Percentiles rank a stretch among this genome's conserved stretches.
These are phyloP conservation scores for Galaxias olidus DNA, from an alignment of 2,797 vertebrate species.

Conservation along the genomic window DNA sequence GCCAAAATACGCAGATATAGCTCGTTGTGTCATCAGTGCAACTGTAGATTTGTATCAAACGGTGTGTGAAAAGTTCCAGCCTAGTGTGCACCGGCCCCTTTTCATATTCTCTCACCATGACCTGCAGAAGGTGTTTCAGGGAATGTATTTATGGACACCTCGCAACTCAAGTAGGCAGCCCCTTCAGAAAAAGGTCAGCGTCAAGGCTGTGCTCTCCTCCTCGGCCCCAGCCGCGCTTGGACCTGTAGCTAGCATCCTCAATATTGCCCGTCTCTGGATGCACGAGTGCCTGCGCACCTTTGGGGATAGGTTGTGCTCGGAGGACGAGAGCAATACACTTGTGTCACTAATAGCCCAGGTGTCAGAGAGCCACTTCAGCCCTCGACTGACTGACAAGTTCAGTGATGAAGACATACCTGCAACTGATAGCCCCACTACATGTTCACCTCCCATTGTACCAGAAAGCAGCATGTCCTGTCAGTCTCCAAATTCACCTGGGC, in stretches of 20 bases:
- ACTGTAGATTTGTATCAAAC: conserved; percentile 72
- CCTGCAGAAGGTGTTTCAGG: conserved; percentile 78
- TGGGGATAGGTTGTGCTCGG: conserved; percentile 73
- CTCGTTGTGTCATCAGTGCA: conserved; percentile 73
- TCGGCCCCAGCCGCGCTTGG: conserved; percentile 23
- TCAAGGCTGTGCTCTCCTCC: conserved; percentile 1
- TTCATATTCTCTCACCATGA: conserved; percentile 79
- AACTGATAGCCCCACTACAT: not conserved
- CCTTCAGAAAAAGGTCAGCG: conserved; percentile 8
- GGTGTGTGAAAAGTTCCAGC: conserved; percentile 62
- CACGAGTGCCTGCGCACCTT: conserved; percentile 85
- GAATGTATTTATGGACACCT: conserved; percentile 74
- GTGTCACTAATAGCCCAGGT: conserved; percentile 64
- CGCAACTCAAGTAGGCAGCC: conserved; percentile 14
- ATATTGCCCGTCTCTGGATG: conserved; percentile 80
- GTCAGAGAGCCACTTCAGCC: conserved; percentile 62
- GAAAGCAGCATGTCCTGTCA: not conserved
- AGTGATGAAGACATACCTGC: not conserved
- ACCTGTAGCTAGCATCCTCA: conserved; percentile 39
- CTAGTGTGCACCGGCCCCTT: conserved; percentile 57
- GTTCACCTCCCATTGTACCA: conserved; percentile 4
- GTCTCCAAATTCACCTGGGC: not conserved
- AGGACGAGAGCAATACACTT: conserved; percentile 62
- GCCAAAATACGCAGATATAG: conserved; percentile 54
- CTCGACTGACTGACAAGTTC: no score